A percentile compares a stretch with the other conserved stretches of the same genome.
Evolutionary conservation across 2,797 vertebrate genomes (phyloP).

Genomic region (Gila robusta): DNA sequence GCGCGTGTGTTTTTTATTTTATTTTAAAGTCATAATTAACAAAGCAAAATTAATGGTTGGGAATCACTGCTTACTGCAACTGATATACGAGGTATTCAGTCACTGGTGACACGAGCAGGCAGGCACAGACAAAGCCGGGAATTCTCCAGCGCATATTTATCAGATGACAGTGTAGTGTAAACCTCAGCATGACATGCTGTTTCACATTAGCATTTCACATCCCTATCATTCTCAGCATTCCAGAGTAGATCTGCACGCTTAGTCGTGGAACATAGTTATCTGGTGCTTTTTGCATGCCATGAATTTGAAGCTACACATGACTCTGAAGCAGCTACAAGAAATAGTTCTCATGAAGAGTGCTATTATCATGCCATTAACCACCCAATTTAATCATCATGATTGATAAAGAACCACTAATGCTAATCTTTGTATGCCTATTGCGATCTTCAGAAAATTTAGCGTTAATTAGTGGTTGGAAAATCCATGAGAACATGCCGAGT

Average conservation of each 20-base stretch:
- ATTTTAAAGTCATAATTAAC: background rate
- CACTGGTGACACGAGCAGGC: slow-evolving; percentile 27
- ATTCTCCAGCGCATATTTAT: slow-evolving; percentile 32
- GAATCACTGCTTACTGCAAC: slow-evolving; percentile 10
- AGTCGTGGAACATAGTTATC: background rate
- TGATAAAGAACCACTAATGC: slow-evolving; percentile 63
- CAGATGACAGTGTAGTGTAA: slow-evolving; percentile 38
- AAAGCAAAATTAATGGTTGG: background rate
- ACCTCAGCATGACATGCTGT: slow-evolving; percentile 20
- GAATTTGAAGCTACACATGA: slow-evolving; percentile 17
- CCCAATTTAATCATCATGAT: slow-evolving; percentile 71
- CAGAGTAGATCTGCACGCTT: background rate
- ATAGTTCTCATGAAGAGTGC: slow-evolving; percentile 34
- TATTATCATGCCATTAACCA: slow-evolving; percentile 77
- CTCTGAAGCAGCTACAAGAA: background rate
- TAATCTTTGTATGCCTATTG: slow-evolving; percentile 55
- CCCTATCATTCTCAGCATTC: slow-evolving; percentile 25
- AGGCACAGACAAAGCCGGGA: slow-evolving; percentile 39
- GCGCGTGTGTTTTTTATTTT: background rate
- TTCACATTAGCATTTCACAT: slow-evolving; percentile 35
- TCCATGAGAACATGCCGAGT: slow-evolving; percentile 42
- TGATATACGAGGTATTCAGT: slow-evolving; percentile 41
- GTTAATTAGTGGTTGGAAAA: slow-evolving; percentile 54
- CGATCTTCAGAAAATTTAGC: slow-evolving; percentile 54
- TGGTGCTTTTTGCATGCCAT: background rate